Evolutionary conservation across 1,140 invertebrate species (phyloP).

Genomic region (Acyrthosiphon pisum): DNA sequence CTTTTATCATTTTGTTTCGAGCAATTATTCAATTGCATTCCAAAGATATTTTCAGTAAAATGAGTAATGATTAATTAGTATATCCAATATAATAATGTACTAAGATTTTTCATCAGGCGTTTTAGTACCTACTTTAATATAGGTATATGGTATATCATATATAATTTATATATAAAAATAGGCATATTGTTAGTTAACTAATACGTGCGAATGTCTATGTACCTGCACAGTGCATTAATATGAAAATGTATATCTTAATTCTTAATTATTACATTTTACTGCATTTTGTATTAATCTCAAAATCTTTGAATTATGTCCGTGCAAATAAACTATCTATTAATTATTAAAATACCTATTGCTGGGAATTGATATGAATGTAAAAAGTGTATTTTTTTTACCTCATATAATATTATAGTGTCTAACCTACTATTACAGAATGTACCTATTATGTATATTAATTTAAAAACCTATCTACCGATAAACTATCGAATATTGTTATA

Average conservation of each 20-base stretch:
- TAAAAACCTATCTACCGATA: not conserved
- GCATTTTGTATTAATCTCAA: not conserved
- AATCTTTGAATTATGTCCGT: not conserved
- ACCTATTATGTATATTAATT: not conserved
- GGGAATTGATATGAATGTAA: no score
- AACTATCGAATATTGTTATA: not conserved
- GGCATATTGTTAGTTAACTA: not conserved
- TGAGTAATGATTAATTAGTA: conserved; percentile 2
- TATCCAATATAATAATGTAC: not conserved
- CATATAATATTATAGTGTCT: not conserved
- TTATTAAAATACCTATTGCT: no score
- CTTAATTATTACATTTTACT: not conserved
- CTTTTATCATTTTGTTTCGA: not conserved
- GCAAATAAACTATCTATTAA: not conserved
- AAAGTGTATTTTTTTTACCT: not conserved
- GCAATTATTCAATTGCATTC: not conserved
- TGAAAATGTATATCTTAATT: not conserved
- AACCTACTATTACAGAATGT: no score
- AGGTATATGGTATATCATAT: no score
- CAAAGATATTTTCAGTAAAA: not conserved
- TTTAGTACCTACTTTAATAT: no score
- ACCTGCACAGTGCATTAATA: not conserved
- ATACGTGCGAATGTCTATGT: not conserved
- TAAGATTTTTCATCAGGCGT: not conserved
- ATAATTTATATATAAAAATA: not conserved